A percentile compares a stretch with the other conserved stretches of the same genome.
Evolutionary conservation across 2,797 vertebrate genomes (phyloP).

Genomic region (Tarsius wallacei): DNA sequence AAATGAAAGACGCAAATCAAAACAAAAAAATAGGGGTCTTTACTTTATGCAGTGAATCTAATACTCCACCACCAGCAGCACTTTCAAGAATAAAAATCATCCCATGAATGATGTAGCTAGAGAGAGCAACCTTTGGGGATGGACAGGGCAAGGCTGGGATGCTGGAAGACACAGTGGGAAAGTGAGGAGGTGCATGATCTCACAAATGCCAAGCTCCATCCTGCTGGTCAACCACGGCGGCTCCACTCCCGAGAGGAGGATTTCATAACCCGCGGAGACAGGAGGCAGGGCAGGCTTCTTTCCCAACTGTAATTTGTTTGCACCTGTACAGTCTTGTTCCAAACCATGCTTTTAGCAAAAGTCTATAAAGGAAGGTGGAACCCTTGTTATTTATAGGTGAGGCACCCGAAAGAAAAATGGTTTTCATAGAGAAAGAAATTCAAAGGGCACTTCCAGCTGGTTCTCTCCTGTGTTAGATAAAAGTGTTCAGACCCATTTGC

Average conservation of each 20-base stretch:
- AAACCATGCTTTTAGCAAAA: conserved; percentile 86
- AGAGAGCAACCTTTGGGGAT: background rate
- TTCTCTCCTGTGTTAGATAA: conserved; percentile 79
- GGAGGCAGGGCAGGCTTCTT: conserved; percentile 80
- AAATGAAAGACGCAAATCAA: conserved; percentile 58
- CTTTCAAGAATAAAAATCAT: background rate
- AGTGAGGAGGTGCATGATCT: conserved; percentile 68
- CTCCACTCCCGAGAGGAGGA: conserved; percentile 82
- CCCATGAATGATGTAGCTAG: background rate
- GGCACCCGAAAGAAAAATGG: conserved; percentile 85
- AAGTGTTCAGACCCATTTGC: conserved; percentile 5
- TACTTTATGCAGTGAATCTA: background rate
- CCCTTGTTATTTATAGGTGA: conserved; percentile 87
- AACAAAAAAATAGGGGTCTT: background rate
- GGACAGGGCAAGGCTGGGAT: background rate
- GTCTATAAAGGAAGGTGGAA: conserved; percentile 89
- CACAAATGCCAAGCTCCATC: conserved; percentile 51
- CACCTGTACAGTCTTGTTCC: conserved; percentile 91
- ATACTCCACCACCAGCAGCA: too few species aligned
- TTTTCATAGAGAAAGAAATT: conserved; percentile 70
- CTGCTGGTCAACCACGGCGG: conserved; percentile 26
- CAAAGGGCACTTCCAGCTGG: conserved; percentile 77
- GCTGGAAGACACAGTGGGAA: background rate
- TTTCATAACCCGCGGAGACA: conserved; percentile 81
- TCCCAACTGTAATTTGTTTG: conserved; percentile 86